These are phyloP conservation scores for Archips xylosteana DNA, from an alignment of 2,888 invertebrate genomes.

Conservation along the genomic window DNA sequence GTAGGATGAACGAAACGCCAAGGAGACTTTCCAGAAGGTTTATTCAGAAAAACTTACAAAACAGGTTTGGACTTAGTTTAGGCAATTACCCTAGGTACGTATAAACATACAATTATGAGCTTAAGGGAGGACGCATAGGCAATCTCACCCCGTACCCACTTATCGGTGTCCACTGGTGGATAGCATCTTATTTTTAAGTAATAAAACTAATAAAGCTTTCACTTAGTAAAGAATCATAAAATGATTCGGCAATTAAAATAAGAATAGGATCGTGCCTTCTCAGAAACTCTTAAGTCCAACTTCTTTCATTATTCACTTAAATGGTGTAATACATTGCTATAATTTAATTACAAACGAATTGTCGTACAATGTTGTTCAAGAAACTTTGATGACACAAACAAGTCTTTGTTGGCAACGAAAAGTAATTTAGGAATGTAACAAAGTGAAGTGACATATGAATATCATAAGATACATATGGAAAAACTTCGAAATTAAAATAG, in stretches of 20 bases:
- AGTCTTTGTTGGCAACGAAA: conserved; percentile 16
- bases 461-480: background rate
- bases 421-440: conserved; percentile 12
- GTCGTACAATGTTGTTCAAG: conserved; percentile 57
- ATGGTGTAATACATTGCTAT: conserved; percentile 66
- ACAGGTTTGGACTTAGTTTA: too few species aligned
- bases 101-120: too few species aligned
- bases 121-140: too few species aligned
- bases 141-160: too few species aligned
- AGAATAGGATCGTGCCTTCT: conserved; percentile 41
- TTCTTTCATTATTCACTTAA: conserved; percentile 63
- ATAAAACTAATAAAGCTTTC: background rate
- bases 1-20: too few species aligned
- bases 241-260: conserved; percentile 25
- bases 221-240: conserved; percentile 14
- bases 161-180: too few species aligned
- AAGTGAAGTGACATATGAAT: conserved; percentile 10
- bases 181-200: too few species aligned
- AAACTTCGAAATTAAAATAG: background rate
- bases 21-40: too few species aligned
- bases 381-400: conserved; percentile 48
- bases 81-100: too few species aligned
- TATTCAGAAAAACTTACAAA: too few species aligned
- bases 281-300: conserved; percentile 52
- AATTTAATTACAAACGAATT: conserved; percentile 58